phyloP scores from a whole-genome alignment of 2,797 vertebrate genomes.

The Masticophis lateralis region DNA sequence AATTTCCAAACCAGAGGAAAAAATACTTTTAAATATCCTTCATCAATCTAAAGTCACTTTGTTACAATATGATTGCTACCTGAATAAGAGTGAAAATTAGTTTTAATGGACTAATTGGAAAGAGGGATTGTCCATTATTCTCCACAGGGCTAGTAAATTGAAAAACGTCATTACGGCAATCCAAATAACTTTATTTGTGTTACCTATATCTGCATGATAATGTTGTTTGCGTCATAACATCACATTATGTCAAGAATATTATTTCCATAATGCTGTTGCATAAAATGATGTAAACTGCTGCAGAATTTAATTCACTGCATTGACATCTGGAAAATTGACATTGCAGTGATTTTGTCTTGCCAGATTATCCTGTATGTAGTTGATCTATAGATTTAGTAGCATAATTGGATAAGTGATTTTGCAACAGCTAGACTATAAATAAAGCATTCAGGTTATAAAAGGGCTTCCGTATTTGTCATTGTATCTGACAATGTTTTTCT shows the following conservation, averaged over 20 bases:
- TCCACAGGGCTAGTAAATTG: neutral
- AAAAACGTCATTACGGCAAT: neutral
- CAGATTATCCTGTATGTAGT: neutral
- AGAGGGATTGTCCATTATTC: neutral
- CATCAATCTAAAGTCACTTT: neutral
- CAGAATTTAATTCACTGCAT: neutral
- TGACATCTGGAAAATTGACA: neutral
- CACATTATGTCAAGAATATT: neutral
- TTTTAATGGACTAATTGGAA: neutral
- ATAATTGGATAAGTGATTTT: neutral
- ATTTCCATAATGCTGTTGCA: neutral
- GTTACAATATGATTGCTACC: neutral
- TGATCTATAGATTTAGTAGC: neutral
- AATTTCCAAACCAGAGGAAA: neutral
- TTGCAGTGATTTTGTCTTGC: neutral
- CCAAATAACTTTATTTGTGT: neutral
- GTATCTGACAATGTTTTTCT: neutral
- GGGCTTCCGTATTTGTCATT: neutral
- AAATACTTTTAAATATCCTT: neutral
- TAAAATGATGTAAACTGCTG: neutral
- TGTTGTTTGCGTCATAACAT: neutral
- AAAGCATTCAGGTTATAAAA: neutral
- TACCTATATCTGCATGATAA: neutral
- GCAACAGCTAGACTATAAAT: neutral
- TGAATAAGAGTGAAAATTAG: neutral